Evolutionary conservation across 35 echinoderm and acorn worm species (phyloP), one percentile per base, ranked within the genome.

Genomic region (Anneissia japonica): DNA sequence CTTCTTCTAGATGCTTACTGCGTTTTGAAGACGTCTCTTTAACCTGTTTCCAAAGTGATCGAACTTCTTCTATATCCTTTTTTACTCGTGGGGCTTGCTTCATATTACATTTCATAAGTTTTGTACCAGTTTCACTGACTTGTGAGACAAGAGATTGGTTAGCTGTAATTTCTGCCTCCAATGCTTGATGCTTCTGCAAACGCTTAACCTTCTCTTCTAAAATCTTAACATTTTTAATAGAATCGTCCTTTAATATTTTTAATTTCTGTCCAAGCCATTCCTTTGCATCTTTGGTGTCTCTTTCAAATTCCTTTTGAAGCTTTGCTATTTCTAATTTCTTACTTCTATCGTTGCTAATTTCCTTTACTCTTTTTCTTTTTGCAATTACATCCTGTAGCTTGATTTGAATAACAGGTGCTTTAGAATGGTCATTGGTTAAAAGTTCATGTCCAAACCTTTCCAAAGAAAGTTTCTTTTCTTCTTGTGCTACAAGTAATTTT

Each of bases 151-250:
- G 88, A 23, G 87, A 84, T 32, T 94, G 82, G 40, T 98, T 98
- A 35, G 95, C 92, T 19, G 46, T 46, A 83, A 98, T 86, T 46
- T 98, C 95, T 30, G 95, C 95, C 46, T 97, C 95, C 88, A 98
- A 93, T 46, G 95, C 95, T 43, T 98, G 95, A 45, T 93, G 91
- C 55, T 93, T 93, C 88, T 98, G 87, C 1, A 98, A 78, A 46
- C 81, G 91, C 84, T 98, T 94, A 73, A 94, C 82, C 80, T 94
- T 94, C 31, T 98, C 95, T 77, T 94, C 86, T 36, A 98, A 82
- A 45, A 91, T 79, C 23, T 36, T 93, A 35, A 85, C 85, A 12
- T 93, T 79, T 39, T 94, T 85, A 26, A 90, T 75, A 13, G 81
- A 84, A 34, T 94, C 92, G 41, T 90, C 92, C 19, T 87, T 82